phyloP scores from a whole-genome alignment of 2,888 invertebrate species.

The Cheilosia vernalis region DNA sequence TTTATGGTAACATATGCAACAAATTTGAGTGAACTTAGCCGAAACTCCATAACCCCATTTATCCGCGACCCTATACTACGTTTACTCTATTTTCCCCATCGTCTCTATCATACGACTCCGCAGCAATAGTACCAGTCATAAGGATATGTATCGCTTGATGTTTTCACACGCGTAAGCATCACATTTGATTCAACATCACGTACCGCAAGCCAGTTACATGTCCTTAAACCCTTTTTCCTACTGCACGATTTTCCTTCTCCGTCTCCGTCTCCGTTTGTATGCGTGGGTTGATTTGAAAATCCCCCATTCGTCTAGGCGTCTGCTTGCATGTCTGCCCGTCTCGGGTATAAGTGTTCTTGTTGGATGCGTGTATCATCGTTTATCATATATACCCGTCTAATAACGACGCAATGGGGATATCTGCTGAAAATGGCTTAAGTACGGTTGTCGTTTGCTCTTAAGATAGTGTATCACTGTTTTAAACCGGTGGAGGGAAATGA shows the following conservation, averaged over 20 bases:
- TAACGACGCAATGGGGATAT: conserved; percentile 43
- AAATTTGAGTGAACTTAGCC: conserved; percentile 61
- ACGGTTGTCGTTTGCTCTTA: conserved; percentile 70
- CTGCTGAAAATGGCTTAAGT: conserved; percentile 71
- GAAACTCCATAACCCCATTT: conserved; percentile 14
- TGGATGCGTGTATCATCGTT: conserved; percentile 68
- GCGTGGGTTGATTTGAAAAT: conserved; percentile 65
- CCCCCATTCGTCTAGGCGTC: conserved; percentile 63
- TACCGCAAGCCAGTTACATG: conserved; percentile 78
- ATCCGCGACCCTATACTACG: conserved; percentile 33
- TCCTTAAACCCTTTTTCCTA: conserved; percentile 69
- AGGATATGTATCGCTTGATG: conserved; percentile 78
- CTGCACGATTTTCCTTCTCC: too few species aligned
- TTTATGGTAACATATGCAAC: conserved; percentile 68
- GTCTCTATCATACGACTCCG: conserved; percentile 14
- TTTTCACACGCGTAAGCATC: conserved; percentile 83
- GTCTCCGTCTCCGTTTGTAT: background rate
- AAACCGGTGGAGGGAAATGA: conserved; percentile 66
- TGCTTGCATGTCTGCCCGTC: conserved; percentile 69
- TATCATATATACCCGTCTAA: conserved; percentile 67
- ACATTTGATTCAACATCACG: conserved; percentile 83
- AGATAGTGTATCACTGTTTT: conserved; percentile 73
- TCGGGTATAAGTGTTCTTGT: conserved; percentile 26
- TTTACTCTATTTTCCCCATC: conserved; percentile 16
- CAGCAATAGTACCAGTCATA: conserved; percentile 43